Percentiles rank a stretch among this genome's conserved stretches.
These are phyloP conservation scores for Merodon equestris DNA, from an alignment of 2,888 invertebrate genomes.

Conservation along the genomic window DNA sequence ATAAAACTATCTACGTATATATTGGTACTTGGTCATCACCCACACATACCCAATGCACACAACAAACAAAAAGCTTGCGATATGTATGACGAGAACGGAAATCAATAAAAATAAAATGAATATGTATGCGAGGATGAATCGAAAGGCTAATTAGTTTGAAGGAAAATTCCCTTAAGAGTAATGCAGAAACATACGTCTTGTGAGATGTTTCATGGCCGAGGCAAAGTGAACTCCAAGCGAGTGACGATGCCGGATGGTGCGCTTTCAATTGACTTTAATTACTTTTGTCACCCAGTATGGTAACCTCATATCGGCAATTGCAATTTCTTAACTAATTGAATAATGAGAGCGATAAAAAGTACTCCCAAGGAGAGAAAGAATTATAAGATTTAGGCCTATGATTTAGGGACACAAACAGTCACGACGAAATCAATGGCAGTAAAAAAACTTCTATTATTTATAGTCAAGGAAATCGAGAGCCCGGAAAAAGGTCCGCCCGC, in stretches of 20 bases:
- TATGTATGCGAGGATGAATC: slow-evolving; percentile 10
- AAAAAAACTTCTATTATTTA: too few relatives aligned
- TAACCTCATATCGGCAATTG: slow-evolving; percentile 35
- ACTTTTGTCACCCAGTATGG: slow-evolving; percentile 32
- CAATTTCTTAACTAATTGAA: slow-evolving; percentile 31
- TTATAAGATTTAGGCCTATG: too few relatives aligned
- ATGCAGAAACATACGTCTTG: too few relatives aligned
- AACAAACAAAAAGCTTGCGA: slow-evolving; percentile 23
- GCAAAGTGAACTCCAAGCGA: slow-evolving; percentile 23
- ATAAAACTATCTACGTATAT: not conserved
- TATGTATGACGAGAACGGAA: slow-evolving; percentile 30
- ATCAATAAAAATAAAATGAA: slow-evolving; percentile 35
- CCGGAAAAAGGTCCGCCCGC: too few relatives aligned
- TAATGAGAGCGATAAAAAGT: slow-evolving; percentile 16
- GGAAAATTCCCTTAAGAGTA: too few relatives aligned
- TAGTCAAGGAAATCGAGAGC: too few relatives aligned
- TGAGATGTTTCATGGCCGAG: slow-evolving; percentile 20
- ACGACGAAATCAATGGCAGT: too few relatives aligned
- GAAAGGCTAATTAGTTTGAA: not conserved
- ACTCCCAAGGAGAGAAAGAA: too few relatives aligned
- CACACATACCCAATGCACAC: slow-evolving; percentile 30
- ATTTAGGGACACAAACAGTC: too few relatives aligned
- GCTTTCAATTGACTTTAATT: slow-evolving; percentile 30
- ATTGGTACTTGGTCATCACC: not conserved
- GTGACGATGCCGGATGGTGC: slow-evolving; percentile 1